These are phyloP conservation scores for Ips nitidus DNA, from an alignment of 1,140 invertebrate species.

Conservation along the genomic window DNA sequence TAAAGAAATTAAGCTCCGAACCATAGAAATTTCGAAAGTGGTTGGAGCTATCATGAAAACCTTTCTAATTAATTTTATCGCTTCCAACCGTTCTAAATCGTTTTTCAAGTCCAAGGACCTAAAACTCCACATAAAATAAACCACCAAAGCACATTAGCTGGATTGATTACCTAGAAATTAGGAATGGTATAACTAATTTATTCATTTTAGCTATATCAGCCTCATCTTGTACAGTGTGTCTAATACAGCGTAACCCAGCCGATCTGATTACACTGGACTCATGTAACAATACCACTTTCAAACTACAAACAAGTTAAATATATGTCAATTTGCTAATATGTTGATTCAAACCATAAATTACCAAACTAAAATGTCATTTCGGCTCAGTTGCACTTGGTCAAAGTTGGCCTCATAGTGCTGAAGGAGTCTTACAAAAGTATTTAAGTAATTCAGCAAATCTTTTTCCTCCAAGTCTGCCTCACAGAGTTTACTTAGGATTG, in stretches of 20 bases:
- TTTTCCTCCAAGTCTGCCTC: constrained; percentile 34
- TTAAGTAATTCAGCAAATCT: constrained; percentile 68
- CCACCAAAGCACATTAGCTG: not conserved
- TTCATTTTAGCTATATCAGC: constrained; percentile 77
- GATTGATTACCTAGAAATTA: constrained; percentile 67
- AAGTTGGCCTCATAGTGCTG: constrained; percentile 63
- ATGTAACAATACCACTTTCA: constrained; percentile 80
- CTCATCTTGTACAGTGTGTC: constrained; percentile 78
- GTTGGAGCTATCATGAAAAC: constrained; percentile 67
- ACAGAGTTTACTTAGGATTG: constrained; percentile 34
- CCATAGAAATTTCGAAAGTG: constrained; percentile 65
- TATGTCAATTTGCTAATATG: not conserved
- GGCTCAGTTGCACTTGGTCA: constrained; percentile 67
- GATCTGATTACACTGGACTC: constrained; percentile 87
- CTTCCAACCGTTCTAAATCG: constrained; percentile 87
- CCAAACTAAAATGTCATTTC: constrained; percentile 82
- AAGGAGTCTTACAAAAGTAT: constrained; percentile 78
- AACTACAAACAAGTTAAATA: constrained; percentile 59
- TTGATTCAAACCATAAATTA: constrained; percentile 53
- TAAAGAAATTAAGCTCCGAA: constrained; percentile 76
- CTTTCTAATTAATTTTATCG: constrained; percentile 77
- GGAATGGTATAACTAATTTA: constrained; percentile 76
- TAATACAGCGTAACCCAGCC: constrained; percentile 78
- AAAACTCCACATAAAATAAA: constrained; percentile 32
- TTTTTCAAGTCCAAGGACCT: constrained; percentile 86